phyloP scores from a whole-genome alignment of 2,888 invertebrate genomes.

The Eristalis intricaria region DNA sequence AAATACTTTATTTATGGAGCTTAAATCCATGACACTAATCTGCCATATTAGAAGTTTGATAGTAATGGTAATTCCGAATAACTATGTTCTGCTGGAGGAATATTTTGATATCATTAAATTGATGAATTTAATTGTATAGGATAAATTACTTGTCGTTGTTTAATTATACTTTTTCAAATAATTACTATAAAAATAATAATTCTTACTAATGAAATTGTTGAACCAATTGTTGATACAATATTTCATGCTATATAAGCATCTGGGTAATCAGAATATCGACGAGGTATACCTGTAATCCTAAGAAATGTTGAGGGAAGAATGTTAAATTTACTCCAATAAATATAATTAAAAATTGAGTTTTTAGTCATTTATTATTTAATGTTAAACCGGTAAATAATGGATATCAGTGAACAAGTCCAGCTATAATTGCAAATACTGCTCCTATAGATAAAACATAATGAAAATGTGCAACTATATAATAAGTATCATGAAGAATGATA shows the following conservation, averaged over 20 bases:
- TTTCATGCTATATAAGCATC: slow-evolving; percentile 87
- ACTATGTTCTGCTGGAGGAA: no score
- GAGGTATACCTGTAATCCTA: slow-evolving; percentile 88
- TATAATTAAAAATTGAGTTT: slow-evolving; percentile 87
- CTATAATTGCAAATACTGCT: no score
- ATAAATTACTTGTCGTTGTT: slow-evolving; percentile 82
- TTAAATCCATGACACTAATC: no score
- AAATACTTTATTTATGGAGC: no score
- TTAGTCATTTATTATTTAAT: slow-evolving; percentile 84
- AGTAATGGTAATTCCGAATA: no score
- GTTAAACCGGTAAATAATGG: slow-evolving; percentile 86
- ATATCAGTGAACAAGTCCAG: slow-evolving; percentile 88
- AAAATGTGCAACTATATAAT: no score
- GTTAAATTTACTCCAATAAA: slow-evolving; percentile 90
- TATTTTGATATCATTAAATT: no score
- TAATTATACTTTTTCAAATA: slow-evolving; percentile 84
- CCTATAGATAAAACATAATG: no score
- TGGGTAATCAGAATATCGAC: slow-evolving; percentile 89
- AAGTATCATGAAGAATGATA: no score
- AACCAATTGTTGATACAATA: slow-evolving; percentile 86
- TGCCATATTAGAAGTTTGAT: no score
- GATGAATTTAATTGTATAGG: slow-evolving; percentile 82
- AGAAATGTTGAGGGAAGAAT: slow-evolving; percentile 91
- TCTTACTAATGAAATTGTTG: slow-evolving; percentile 84
- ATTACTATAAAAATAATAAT: slow-evolving; percentile 84